Evolutionary conservation across 1,140 invertebrate genomes (phyloP).

Genomic region (Atopsyche davidsoni): DNA sequence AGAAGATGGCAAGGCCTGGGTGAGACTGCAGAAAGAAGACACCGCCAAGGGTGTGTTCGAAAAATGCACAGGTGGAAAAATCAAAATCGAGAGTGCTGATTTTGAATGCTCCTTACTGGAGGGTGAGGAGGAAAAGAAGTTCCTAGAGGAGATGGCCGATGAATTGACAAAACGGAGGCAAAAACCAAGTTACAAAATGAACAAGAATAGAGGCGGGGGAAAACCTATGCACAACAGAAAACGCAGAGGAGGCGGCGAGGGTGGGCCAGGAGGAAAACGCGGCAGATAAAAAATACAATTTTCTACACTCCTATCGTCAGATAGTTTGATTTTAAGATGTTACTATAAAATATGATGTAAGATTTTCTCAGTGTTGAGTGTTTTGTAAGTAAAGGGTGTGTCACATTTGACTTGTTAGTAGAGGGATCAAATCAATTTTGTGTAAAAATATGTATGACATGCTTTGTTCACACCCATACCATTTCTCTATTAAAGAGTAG

Average conservation of each 20-base stretch:
- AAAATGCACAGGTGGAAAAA: slow-evolving; percentile 56
- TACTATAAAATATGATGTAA: slow-evolving; percentile 2
- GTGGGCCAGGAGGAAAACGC: slow-evolving; percentile 19
- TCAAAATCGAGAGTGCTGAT: slow-evolving; percentile 52
- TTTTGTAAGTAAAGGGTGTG: too few relatives aligned
- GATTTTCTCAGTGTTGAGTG: not conserved
- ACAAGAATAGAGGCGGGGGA: slow-evolving; percentile 39
- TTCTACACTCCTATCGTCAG: too few relatives aligned
- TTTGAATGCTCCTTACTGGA: slow-evolving; percentile 54
- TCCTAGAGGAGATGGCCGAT: slow-evolving; percentile 57
- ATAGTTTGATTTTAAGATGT: slow-evolving; percentile 7
- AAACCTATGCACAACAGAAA: slow-evolving; percentile 37
- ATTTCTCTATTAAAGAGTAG: too few relatives aligned
- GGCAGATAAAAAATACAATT: not conserved
- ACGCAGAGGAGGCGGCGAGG: slow-evolving; percentile 33
- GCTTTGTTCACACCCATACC: too few relatives aligned
- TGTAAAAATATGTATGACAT: too few relatives aligned
- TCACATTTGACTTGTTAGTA: too few relatives aligned
- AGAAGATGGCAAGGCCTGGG: slow-evolving; percentile 64
- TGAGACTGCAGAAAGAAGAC: slow-evolving; percentile 64
- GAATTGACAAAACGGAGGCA: slow-evolving; percentile 53
- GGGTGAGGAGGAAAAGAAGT: slow-evolving; percentile 64
- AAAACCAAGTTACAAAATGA: slow-evolving; percentile 46
- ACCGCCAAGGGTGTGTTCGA: slow-evolving; percentile 58
- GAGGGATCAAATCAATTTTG: too few relatives aligned